Conservation (phyloP, 2,888 invertebrate genomes). For the Ligdia adustata region DNA sequence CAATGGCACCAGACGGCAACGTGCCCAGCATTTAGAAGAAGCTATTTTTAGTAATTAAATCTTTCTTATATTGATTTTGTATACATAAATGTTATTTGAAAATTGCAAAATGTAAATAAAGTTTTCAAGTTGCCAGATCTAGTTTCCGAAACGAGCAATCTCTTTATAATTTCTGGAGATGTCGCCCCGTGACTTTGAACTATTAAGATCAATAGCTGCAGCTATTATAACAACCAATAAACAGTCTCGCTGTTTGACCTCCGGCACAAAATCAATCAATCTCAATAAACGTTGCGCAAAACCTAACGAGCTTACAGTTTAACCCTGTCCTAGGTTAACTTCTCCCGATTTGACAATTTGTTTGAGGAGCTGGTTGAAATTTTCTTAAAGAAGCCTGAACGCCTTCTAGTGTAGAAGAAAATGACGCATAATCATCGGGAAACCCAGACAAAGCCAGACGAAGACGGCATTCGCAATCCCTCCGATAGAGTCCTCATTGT, state of each 20-base stretch:
- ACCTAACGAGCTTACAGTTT: conserved; percentile 2
- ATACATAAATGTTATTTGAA: too few species aligned
- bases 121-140: too few species aligned
- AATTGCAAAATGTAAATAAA: too few species aligned
- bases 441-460: conserved; percentile 79
- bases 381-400: neutral
- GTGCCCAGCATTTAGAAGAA: too few species aligned
- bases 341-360: too few species aligned
- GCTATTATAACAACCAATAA: conserved; percentile 12
- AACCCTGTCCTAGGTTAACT: too few species aligned
- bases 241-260: conserved; percentile 19
- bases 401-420: conserved; percentile 42
- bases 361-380: too few species aligned
- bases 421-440: conserved; percentile 78
- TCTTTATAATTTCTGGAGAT: too few species aligned
- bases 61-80: too few species aligned
- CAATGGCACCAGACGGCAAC: too few species aligned
- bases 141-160: too few species aligned
- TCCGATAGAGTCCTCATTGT: conserved; percentile 70
- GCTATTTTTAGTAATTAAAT: too few species aligned
- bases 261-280: conserved; percentile 24
- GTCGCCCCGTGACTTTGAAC: conserved; percentile 7
- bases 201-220: conserved; percentile 15
- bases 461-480: conserved; percentile 74
- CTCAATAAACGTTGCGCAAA: conserved; percentile 18